Base-by-base conservation (phyloP, 2,888 invertebrate species). In the Phyto melanocephala region DNA sequence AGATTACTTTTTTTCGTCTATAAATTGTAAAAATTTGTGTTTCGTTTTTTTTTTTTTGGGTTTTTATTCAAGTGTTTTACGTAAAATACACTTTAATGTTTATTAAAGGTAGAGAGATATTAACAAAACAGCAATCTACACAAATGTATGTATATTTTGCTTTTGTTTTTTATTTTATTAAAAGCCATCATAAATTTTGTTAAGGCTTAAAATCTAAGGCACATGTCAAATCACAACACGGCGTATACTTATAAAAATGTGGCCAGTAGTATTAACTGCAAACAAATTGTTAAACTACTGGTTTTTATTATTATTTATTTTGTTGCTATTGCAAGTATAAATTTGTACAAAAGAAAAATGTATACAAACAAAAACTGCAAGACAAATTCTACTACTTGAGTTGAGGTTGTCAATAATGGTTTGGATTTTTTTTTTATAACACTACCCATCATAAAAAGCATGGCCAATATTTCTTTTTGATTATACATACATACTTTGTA, bases 201-300 rank as follows among this genome's bases (percentile, higher is more conserved):
- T 82, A 82, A 82, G 79, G 71, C 67, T 81, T 70, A 17, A 54
- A 82, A 75, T 71, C 58, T 78, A 78, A 75, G 75, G 71, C 82
- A 71, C 79, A 76, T 79, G 79, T 75, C 82, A 82, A 79, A 82
- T 82, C 82, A 82, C 82, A 82, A 82, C 79, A 72, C 67, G 35
- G 22, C 35, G 17, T 70, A 58, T 58, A 58, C 13, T 54, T 78
- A 78, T 81, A 78, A 78, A 28, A 78, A 65, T 72, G 71, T 79
- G 52, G 58, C 67, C 40, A 22, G 67, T n/a, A n/a, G n/a, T 76
- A 70, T 77, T 77, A 67, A 60, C n/a, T 77, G 33, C 68, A 77
- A 70, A 54, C 62, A 52, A 77, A 77, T 70, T 77, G 68, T 77
- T 74, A 72, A 72, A 80, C 79, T 80, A 80, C 79, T 80, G 72